phyloP scores from a whole-genome alignment of 2,113 vertebrate species.

The Spea multiplicata region DNA sequence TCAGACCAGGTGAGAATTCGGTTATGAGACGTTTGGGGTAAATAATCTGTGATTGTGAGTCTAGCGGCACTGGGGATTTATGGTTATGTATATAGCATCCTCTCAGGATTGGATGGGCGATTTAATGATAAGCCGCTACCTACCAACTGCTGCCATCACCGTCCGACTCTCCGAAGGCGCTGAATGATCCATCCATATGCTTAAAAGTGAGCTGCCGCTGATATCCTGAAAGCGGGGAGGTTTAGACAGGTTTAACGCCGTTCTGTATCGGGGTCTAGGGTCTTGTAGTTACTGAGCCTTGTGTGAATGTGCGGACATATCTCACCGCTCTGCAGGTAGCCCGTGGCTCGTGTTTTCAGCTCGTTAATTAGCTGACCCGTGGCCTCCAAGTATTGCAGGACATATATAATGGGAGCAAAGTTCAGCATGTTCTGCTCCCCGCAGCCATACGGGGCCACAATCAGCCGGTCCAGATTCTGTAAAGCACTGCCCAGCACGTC shows the following conservation, averaged over 20 bases:
- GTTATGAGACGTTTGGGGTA: too few relatives aligned
- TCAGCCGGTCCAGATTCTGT: slow-evolving; percentile 70
- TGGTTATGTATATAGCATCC: too few relatives aligned
- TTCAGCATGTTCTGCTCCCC: slow-evolving; percentile 83
- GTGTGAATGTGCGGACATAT: neutral
- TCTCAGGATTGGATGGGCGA: neutral
- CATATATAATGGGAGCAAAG: slow-evolving; percentile 81
- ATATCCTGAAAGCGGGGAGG: slow-evolving; percentile 66
- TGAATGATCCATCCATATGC: slow-evolving; percentile 79
- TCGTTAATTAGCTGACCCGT: slow-evolving; percentile 64
- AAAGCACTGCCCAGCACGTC: slow-evolving; percentile 75
- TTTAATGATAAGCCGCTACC: slow-evolving; percentile 47
- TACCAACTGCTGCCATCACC: slow-evolving; percentile 82
- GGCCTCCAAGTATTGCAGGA: slow-evolving; percentile 75
- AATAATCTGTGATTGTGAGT: too few relatives aligned
- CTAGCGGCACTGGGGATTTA: too few relatives aligned
- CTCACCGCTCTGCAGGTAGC: slow-evolving; percentile 70
- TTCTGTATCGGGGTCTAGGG: neutral
- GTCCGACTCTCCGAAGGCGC: slow-evolving; percentile 76
- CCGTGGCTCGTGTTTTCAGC: slow-evolving; percentile 61
- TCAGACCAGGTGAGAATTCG: too few relatives aligned
- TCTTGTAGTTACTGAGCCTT: too few relatives aligned
- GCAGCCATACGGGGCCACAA: slow-evolving; percentile 74
- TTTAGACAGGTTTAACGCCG: accelerated
- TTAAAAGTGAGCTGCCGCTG: slow-evolving; percentile 81